Conservation (phyloP, 2,113 vertebrate species). For the Uria aalge region DNA sequence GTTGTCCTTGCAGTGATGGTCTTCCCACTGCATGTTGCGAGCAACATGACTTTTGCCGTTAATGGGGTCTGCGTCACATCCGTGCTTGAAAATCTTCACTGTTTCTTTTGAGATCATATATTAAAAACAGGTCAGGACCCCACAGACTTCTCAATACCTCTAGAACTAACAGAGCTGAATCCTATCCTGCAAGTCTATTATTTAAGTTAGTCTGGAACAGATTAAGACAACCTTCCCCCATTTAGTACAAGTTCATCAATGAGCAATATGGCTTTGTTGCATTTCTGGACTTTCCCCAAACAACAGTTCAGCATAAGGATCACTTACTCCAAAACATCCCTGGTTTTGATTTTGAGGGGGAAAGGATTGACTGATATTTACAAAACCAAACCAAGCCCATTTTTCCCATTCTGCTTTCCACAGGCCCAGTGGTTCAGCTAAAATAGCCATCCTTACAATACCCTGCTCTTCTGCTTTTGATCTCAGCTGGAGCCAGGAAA, state of each 20-base stretch:
- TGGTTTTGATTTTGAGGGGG: background rate
- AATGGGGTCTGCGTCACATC: background rate
- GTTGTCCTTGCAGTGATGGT: background rate
- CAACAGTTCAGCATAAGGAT: background rate
- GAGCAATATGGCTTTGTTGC: background rate
- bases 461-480: background rate
- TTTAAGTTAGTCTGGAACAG: background rate
- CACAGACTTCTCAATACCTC: background rate
- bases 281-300: background rate
- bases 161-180: background rate
- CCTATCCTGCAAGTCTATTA: fast-evolving
- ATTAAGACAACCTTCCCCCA: background rate
- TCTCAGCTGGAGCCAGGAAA: constrained; percentile 32
- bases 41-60: background rate
- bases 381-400: background rate
- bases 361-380: background rate
- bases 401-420: background rate
- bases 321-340: background rate
- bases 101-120: background rate
- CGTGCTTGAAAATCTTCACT: background rate
- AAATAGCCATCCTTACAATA: background rate
- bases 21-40: background rate
- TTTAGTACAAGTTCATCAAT: background rate
- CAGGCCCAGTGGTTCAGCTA: background rate
- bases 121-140: background rate